Base-by-base conservation (phyloP, 2,797 vertebrate species). In the Trematomus bernacchii region DNA sequence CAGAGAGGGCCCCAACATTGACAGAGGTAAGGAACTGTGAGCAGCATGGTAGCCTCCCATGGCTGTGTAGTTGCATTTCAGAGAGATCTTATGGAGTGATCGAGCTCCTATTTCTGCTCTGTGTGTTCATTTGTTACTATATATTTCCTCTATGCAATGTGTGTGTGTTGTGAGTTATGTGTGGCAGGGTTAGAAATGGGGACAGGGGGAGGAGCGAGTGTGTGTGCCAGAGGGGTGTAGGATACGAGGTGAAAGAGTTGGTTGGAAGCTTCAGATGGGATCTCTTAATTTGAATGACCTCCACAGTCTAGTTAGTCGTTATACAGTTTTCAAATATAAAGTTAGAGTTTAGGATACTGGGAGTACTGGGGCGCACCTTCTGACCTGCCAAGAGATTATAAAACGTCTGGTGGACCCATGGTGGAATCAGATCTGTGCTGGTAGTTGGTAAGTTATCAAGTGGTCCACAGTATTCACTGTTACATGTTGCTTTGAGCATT, bases 121-220 rank as follows among this genome's bases (percentile, higher is more conserved):
- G 46, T 74, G 88, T 67, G 75, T 92, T 87, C 85, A 88, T 89
- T 81, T 76, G 76, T 89, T 88, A 62, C 87, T 89, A 87, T 92
- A 91, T 93, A 89, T 92, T 89, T 89, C 82, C 78, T 82, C 61
- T 40, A 33, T 83, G 87, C 77, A 79, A 69, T 76, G 75, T 61
- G 76, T 87, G 86, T 40, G 73, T 71, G 86, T 66, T 69, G 50
- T 52, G 85, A 91, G 84, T 87, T 91, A 89, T 92, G 91, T 89
- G 80, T 91, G 92, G 89, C 91, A 93, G 90, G 92, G 90, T 37
- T 37, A 37, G 90, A 92, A 92, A 92, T 47, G 76, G 82, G 92
- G 89, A 79, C 85, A 86, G 89, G 84, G 87, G 91, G 89, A 82
- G 79, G 90, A 78, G 90, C 79, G 85, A 70, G 76, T n/a, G 55